Evolutionary conservation across 2,797 vertebrate species (phyloP).

Genomic region (Valencia hispanica): DNA sequence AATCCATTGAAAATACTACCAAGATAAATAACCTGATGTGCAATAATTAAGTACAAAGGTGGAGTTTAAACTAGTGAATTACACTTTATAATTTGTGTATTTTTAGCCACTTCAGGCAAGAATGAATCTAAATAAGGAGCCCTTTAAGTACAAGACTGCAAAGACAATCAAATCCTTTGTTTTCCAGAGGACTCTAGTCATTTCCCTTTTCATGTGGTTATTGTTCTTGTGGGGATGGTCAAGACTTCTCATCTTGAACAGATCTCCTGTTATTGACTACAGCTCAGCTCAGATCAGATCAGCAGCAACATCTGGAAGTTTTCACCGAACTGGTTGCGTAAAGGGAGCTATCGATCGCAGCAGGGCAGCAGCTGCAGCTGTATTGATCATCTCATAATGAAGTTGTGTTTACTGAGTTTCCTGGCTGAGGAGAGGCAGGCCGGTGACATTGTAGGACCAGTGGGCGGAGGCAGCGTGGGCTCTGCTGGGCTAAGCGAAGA

Average conservation of each 20-base stretch:
- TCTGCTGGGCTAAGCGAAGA: slow-evolving; percentile 42
- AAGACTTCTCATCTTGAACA: slow-evolving; percentile 32
- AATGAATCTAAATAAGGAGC: neutral
- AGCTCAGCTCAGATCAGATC: neutral
- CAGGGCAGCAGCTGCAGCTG: neutral
- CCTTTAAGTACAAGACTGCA: too few relatives aligned
- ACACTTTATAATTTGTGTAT: neutral
- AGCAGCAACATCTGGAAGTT: slow-evolving; percentile 22
- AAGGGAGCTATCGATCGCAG: slow-evolving; percentile 7
- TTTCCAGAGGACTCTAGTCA: neutral
- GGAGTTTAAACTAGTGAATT: neutral
- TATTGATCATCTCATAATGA: neutral
- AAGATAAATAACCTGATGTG: too few relatives aligned
- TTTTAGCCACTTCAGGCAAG: neutral
- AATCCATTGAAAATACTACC: neutral
- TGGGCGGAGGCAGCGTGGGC: slow-evolving; percentile 53
- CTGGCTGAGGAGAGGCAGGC: slow-evolving; percentile 3
- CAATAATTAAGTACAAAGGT: neutral
- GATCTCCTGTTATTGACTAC: slow-evolving; percentile 27
- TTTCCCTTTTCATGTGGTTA: neutral
- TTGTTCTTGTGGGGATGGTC: slow-evolving; percentile 20
- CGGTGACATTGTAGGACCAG: slow-evolving; percentile 14
- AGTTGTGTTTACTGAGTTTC: neutral
- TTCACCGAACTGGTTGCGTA: neutral
- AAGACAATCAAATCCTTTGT: neutral